phyloP scores from a whole-genome alignment of 2,888 invertebrate species.

The Drosophila mercatorum region DNA sequence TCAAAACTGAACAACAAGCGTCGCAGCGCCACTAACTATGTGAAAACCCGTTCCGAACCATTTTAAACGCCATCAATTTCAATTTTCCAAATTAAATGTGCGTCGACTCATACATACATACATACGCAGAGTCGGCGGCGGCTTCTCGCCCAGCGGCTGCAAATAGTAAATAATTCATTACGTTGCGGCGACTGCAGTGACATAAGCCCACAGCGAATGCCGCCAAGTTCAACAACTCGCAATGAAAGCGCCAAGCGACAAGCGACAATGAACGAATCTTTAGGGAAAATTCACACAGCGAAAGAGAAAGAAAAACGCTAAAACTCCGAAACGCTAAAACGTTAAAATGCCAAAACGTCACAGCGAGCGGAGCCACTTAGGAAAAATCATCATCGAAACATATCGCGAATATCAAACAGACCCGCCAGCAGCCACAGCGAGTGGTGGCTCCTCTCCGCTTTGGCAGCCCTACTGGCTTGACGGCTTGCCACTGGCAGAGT shows the following conservation, averaged over 20 bases:
- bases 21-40: slow-evolving; percentile 44
- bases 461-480: slow-evolving; percentile 52
- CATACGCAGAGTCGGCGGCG: not conserved
- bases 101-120: not conserved
- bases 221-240: slow-evolving; percentile 66
- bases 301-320: slow-evolving; percentile 64
- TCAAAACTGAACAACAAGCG: slow-evolving; percentile 46
- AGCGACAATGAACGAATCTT: slow-evolving; percentile 40
- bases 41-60: slow-evolving; percentile 67
- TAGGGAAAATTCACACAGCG: slow-evolving; percentile 58
- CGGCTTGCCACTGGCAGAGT: slow-evolving; percentile 41
- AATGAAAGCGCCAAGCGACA: slow-evolving; percentile 37
- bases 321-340: slow-evolving; percentile 11
- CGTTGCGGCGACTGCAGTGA: slow-evolving; percentile 62
- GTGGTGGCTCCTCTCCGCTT: slow-evolving; percentile 12
- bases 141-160: slow-evolving; percentile 13
- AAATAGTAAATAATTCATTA: slow-evolving; percentile 72
- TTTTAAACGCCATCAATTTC: slow-evolving; percentile 70
- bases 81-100: slow-evolving; percentile 64
- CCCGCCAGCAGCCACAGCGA: slow-evolving; percentile 18
- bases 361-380: slow-evolving; percentile 52
- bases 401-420: slow-evolving; percentile 44
- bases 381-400: slow-evolving; percentile 56
- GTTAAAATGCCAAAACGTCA: slow-evolving; percentile 38
- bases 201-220: slow-evolving; percentile 66